Percentiles rank a stretch among this genome's conserved stretches.
Evolutionary conservation across 2,113 vertebrate genomes (phyloP).

Genomic region (Malurus elegans): DNA sequence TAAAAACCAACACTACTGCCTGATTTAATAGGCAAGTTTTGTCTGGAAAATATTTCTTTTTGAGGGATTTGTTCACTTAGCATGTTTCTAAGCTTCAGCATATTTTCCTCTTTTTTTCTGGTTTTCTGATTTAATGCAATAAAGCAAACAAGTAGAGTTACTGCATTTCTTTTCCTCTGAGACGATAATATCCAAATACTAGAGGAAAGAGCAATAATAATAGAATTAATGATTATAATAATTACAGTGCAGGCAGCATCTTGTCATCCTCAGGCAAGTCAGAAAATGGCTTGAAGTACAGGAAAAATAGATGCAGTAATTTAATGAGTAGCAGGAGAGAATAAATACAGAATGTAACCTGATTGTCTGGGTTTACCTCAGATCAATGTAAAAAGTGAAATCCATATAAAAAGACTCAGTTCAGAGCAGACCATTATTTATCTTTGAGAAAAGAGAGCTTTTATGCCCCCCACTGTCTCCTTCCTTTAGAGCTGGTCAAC

Average conservation of each 20-base stretch:
- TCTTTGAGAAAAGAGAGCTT: neutral
- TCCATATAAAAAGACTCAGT: neutral
- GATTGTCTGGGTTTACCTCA: neutral
- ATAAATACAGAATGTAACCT: neutral
- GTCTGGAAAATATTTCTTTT: neutral
- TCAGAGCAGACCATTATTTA: neutral
- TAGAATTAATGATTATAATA: neutral
- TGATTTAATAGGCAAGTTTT: neutral
- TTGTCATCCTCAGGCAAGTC: neutral
- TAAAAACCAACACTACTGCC: neutral
- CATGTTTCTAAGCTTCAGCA: neutral
- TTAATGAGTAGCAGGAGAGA: neutral
- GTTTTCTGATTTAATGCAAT: neutral
- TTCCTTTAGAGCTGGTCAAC: neutral
- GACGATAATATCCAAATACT: neutral
- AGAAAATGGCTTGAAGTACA: neutral
- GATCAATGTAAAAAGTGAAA: neutral
- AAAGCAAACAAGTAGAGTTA: neutral
- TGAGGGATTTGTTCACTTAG: neutral
- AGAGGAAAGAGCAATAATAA: neutral
- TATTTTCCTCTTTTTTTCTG: neutral
- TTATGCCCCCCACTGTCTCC: neutral
- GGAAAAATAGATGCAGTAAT: neutral
- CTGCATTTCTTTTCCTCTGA: neutral
- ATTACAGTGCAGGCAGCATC: neutral